Base-by-base conservation (phyloP, 1,140 invertebrate species). In the Drosophila nebulosa region DNA sequence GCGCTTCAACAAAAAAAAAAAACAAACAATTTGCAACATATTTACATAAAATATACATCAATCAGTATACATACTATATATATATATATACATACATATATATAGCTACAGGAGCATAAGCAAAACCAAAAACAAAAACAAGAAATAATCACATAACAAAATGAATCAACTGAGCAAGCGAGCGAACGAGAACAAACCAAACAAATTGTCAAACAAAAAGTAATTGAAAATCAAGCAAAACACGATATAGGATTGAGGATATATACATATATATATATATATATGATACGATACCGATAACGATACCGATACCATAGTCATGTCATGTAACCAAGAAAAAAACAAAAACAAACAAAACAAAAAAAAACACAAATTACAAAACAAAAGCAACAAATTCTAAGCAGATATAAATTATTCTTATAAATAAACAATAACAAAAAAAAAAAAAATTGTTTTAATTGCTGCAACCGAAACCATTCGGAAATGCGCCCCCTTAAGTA, bases 341-440 rank as follows among this genome's bases (percentile, higher is more conserved):
- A 42, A 42, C 7, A 42, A 14, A 12, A 16, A 16, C 16, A 16
- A 14, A 5, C 16, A 39, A 18, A 56, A 67, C 51, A 76, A 76
- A 88, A 75, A 46, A 46, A 67, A 53, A 77, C 73, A 88, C 72
- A 46, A 46, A 18, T 18, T 7, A 42, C 14, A 46, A 46, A 46
- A 46, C 16, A 46, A 46, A 46, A 46, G 39, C 50, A 52, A 52
- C 52, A 55, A 55, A 55, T 30, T 75, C 74, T 90, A 90, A 90
- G 79, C 79, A 90, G 88, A 90, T 88, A 84, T 90, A 88, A 86
- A 90, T 90, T 90, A 90, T 90, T 90, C 88, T 90, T 90, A 90
- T 90, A 90, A 85, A 88, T 90, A 90, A 90, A 90, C 39, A 83
- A 61, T 50, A 55, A 61, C 62, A 50, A 84, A 67, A 72, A 61